These are phyloP conservation scores for Brienomyrus brachyistius DNA, from an alignment of 2,113 vertebrate genomes.

Conservation along the genomic window DNA sequence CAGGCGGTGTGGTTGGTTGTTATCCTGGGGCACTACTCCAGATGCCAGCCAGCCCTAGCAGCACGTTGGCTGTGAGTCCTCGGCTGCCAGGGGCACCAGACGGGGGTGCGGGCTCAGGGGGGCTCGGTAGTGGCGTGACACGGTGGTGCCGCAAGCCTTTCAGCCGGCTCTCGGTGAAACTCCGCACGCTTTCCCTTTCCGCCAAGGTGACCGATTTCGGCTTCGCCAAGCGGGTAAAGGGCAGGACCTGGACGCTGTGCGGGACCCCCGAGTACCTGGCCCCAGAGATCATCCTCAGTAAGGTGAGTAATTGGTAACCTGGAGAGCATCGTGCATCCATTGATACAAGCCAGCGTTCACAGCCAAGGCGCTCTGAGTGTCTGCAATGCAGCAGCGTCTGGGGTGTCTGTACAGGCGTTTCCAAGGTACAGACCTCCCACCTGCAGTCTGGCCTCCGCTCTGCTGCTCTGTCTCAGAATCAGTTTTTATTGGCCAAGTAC, in stretches of 20 bases:
- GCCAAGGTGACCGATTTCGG: conserved; percentile 86
- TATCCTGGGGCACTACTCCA: neutral
- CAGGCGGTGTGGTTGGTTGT: neutral
- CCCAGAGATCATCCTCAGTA: conserved; percentile 88
- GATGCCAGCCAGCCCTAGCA: neutral
- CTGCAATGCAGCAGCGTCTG: neutral
- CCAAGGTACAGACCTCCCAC: neutral
- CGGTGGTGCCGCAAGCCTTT: neutral
- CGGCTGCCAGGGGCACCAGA: neutral
- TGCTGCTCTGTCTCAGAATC: neutral
- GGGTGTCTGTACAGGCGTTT: neutral
- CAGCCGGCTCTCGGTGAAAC: neutral
- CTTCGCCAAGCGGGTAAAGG: conserved; percentile 88
- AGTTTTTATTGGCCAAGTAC: neutral
- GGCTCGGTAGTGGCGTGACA: neutral
- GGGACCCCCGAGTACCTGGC: conserved; percentile 88
- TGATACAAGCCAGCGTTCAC: neutral
- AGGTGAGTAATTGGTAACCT: conserved; percentile 50
- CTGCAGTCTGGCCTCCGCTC: neutral
- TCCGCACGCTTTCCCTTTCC: neutral
- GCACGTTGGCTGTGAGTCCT: neutral
- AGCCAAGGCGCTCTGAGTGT: neutral
- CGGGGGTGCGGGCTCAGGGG: neutral
- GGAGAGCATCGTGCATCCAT: neutral
- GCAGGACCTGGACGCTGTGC: conserved; percentile 87